Evolutionary conservation across 1,140 invertebrate genomes (phyloP), one percentile per base, ranked within the genome.

Genomic region (Drosophila rhopaloa): DNA sequence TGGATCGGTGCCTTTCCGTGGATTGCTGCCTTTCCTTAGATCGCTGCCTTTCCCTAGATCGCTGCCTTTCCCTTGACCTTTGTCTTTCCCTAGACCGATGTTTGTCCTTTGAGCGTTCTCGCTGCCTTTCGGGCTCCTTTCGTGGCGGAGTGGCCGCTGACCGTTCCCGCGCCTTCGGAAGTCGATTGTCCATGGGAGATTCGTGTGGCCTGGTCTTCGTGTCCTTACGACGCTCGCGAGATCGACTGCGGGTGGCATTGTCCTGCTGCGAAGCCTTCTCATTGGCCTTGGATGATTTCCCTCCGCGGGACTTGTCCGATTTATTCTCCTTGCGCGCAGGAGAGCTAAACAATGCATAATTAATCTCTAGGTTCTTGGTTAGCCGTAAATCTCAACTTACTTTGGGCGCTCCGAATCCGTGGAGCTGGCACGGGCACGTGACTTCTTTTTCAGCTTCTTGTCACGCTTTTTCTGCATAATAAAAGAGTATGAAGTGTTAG

Each of bases 401-500:
- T 74, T 83, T 16, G 86, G 79, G 66, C 79, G 81, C 14, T 79
- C 85, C 50, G 91, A 85, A 37, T 90, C 91, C 37, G 80, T 57
- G 14, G 91, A 92, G 38, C 63, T 80, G 46, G 78, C 79, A 48
- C 91, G 79, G 10, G 68, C 54, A 8, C 70, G 85, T 48, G 56
- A 53, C 65, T 86, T 92, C 79, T 86, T 91, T 77, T 92, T 92
- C n/a, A 85, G 57, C 53, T 89, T 92, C 65, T 92, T 91, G 32
- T 91, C 89, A 50, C 91, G 91, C 54, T 92, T 92, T 74, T 91
- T 91, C 91, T 92, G 77, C 57, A 77, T 88, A 88, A 89, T 79
- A 89, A 47, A 88, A 89, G 32, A 83, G 32, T 54, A 2, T 4
- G 1, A 44, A 38, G 48, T 47, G 57, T 88, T 65, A 85, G 48